These are phyloP conservation scores for Dasysyrphus albostriatus DNA, from an alignment of 2,888 invertebrate species.

Conservation along the genomic window DNA sequence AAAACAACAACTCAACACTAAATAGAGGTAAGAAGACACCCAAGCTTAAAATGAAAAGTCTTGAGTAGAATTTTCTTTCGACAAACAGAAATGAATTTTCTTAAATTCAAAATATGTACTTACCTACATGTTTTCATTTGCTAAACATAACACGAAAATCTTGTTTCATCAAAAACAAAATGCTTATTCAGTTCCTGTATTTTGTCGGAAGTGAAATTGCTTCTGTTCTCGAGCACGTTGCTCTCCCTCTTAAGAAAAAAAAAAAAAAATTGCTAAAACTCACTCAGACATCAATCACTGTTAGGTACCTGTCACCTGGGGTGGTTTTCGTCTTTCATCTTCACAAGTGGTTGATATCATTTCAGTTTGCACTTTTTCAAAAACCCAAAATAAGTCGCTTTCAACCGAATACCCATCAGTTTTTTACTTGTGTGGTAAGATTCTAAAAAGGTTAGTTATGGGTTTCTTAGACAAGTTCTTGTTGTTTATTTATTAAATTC, in stretches of 20 bases:
- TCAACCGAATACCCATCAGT: background rate
- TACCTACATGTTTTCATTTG: too few species aligned
- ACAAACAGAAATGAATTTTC: background rate
- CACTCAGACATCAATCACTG: constrained; percentile 66
- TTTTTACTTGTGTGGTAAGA: background rate
- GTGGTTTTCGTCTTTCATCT: constrained; percentile 34
- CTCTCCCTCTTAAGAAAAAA: background rate
- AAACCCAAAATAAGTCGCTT: constrained; percentile 1
- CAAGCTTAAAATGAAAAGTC: background rate
- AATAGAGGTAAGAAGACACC: background rate
- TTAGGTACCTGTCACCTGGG: constrained; percentile 56
- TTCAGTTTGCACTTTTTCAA: constrained; percentile 28
- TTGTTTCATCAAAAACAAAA: constrained; percentile 45
- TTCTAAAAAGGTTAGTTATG: background rate
- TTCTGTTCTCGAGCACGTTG: constrained; percentile 26
- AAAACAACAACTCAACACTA: background rate
- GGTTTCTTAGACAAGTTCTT: background rate
- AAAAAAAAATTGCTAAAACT: constrained; percentile 22
- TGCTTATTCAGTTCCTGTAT: constrained; percentile 33
- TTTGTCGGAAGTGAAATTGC: constrained; percentile 40
- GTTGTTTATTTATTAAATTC: too few species aligned
- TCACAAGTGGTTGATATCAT: constrained; percentile 37
- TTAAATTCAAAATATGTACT: constrained; percentile 15
- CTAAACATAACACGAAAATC: constrained; percentile 50
- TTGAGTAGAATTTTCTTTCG: background rate